phyloP scores from a whole-genome alignment of 2,888 invertebrate species.

The Anticlea derivata region DNA sequence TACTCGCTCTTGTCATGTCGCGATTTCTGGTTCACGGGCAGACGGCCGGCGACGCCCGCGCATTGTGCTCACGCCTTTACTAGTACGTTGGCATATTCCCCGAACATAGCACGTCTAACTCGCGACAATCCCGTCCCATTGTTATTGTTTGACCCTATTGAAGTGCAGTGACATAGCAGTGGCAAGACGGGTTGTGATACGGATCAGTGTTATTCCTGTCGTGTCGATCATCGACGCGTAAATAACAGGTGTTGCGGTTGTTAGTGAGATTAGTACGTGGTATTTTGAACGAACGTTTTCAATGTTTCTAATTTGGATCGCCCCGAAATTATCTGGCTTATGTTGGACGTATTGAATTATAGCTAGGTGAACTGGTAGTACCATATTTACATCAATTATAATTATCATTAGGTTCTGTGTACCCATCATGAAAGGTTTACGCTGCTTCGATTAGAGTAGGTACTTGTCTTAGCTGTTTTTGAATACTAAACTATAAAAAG shows the following conservation, averaged over 20 bases:
- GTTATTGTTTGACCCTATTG: slow-evolving; percentile 27
- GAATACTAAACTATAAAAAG: too few relatives aligned
- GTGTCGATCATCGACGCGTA: slow-evolving; percentile 11
- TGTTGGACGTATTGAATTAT: background rate
- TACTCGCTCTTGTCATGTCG: slow-evolving; percentile 40
- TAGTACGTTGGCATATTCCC: slow-evolving; percentile 69
- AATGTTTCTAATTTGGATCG: slow-evolving; percentile 34
- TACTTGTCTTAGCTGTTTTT: too few relatives aligned
- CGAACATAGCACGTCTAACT: slow-evolving; percentile 58
- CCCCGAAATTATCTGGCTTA: slow-evolving; percentile 15
- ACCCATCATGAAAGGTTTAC: too few relatives aligned
- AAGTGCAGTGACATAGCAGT: slow-evolving; percentile 25
- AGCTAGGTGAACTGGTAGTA: slow-evolving; percentile 2
- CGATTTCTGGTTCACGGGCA: slow-evolving; percentile 46
- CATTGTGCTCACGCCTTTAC: slow-evolving; percentile 48
- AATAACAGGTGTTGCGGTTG: slow-evolving; percentile 32
- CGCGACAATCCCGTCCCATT: slow-evolving; percentile 32
- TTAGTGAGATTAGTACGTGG: slow-evolving; percentile 23
- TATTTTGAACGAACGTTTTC: slow-evolving; percentile 30
- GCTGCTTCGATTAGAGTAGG: too few relatives aligned
- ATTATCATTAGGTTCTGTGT: background rate
- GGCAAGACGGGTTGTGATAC: background rate
- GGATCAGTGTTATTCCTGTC: slow-evolving; percentile 17
- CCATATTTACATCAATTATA: too few relatives aligned
- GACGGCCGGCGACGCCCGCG: slow-evolving; percentile 56